A percentile compares a stretch with the other conserved stretches of the same genome.
Conservation (phyloP, 92 coral and sea anemone genomes). For the Porites cylindrica region DNA sequence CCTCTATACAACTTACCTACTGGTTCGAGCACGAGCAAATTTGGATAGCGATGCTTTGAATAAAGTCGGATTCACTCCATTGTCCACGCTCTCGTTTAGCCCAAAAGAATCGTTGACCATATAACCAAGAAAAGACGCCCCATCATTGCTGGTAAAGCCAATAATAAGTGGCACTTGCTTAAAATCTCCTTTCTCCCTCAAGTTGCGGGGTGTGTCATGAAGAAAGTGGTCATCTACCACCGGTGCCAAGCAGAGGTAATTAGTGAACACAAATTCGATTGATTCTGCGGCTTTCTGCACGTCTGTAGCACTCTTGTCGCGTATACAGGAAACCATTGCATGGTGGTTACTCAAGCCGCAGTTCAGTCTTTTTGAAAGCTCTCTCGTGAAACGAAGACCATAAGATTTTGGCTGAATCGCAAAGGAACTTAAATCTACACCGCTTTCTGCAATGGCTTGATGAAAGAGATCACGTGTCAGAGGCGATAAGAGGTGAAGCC, state of each 20-base stretch:
- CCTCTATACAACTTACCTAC: background rate
- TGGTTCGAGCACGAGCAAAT: background rate
- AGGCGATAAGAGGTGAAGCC: constrained; percentile 71
- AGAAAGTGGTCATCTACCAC: constrained; percentile 34
- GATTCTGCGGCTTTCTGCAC: constrained; percentile 10
- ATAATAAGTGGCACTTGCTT: constrained; percentile 37
- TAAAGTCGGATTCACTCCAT: background rate
- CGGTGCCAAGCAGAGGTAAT: constrained; percentile 45
- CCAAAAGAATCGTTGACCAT: constrained; percentile 4
- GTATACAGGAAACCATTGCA: constrained; percentile 37
- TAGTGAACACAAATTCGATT: background rate
- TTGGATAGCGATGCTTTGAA: background rate
- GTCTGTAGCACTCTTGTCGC: constrained; percentile 17
- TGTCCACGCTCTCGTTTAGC: constrained; percentile 3
- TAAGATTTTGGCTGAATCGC: constrained; percentile 26
- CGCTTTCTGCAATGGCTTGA: constrained; percentile 71
- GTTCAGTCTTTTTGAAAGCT: constrained; percentile 37
- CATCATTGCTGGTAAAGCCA: constrained; percentile 47
- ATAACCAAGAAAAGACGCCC: constrained; percentile 1
- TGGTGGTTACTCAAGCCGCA: constrained; percentile 19
- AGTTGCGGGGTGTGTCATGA: constrained; percentile 27
- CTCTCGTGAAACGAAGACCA: constrained; percentile 29
- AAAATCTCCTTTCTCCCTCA: constrained; percentile 32
- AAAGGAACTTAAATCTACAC: constrained; percentile 47
- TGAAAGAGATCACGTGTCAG: constrained; percentile 71